Conservation (phyloP, 2,113 vertebrate species). For the Egretta garzetta region DNA sequence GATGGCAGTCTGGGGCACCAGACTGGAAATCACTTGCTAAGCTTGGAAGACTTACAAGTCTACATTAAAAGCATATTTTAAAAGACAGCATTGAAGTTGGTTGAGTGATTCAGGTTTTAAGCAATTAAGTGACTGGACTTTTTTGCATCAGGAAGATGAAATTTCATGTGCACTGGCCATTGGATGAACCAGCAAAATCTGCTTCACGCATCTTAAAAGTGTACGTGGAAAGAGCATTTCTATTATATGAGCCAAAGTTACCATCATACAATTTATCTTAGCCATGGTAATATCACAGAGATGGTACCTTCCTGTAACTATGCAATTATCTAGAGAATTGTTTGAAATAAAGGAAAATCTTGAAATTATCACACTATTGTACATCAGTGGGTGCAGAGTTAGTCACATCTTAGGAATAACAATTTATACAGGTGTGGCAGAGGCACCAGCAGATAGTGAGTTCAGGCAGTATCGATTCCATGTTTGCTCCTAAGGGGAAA, state of each 20-base stretch:
- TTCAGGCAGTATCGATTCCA: not conserved
- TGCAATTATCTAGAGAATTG: not conserved
- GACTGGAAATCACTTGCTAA: not conserved
- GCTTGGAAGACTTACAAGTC: not conserved
- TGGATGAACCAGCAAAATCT: not conserved
- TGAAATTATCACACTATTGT: not conserved
- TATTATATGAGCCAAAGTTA: not conserved
- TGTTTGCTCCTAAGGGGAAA: not conserved
- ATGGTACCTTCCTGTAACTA: not conserved
- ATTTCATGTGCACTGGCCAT: not conserved
- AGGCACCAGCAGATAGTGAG: not conserved
- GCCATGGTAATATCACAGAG: not conserved
- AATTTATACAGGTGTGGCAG: not conserved
- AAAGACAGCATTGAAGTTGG: not conserved
- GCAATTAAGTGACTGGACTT: not conserved
- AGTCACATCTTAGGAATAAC: not conserved
- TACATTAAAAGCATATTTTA: not conserved
- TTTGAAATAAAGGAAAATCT: not conserved
- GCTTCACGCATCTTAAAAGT: not conserved
- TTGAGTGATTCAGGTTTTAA: not conserved
- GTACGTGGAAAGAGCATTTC: not conserved
- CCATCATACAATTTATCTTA: not conserved
- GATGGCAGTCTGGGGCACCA: not conserved
- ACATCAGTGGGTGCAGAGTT: not conserved
- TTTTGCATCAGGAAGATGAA: not conserved